phyloP scores from a whole-genome alignment of 2,113 vertebrate genomes.

The Todiramphus chloris region DNA sequence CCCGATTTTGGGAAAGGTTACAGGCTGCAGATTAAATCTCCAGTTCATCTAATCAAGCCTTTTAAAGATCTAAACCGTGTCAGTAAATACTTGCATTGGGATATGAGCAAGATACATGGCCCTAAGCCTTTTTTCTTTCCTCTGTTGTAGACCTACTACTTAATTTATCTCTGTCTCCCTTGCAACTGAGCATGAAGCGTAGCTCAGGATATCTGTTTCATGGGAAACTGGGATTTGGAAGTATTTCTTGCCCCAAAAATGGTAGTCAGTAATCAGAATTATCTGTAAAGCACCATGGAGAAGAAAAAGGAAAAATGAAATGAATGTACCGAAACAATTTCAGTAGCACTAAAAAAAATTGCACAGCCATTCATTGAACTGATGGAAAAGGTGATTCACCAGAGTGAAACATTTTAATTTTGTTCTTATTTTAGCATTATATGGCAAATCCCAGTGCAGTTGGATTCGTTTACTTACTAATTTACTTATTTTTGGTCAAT shows the following conservation, averaged over 20 bases:
- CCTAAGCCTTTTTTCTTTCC: neutral
- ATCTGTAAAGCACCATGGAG: neutral
- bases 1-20: neutral
- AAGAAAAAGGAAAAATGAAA: neutral
- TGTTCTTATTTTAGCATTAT: neutral
- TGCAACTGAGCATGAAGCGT: neutral
- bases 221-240: neutral
- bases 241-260: neutral
- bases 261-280: neutral
- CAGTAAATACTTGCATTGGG: neutral
- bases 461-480: neutral
- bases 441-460: neutral
- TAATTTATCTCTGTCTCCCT: neutral
- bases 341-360: neutral
- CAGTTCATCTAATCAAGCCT: neutral
- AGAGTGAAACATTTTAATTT: neutral
- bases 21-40: neutral
- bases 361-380: neutral
- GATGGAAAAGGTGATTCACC: neutral
- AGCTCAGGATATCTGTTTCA: neutral
- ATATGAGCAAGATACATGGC: neutral
- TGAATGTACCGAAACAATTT: neutral
- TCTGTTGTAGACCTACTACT: neutral
- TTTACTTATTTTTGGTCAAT: neutral
- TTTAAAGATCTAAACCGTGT: neutral